These are phyloP conservation scores for Sycophila texana DNA, from an alignment of 2,888 invertebrate species.

Conservation along the genomic window DNA sequence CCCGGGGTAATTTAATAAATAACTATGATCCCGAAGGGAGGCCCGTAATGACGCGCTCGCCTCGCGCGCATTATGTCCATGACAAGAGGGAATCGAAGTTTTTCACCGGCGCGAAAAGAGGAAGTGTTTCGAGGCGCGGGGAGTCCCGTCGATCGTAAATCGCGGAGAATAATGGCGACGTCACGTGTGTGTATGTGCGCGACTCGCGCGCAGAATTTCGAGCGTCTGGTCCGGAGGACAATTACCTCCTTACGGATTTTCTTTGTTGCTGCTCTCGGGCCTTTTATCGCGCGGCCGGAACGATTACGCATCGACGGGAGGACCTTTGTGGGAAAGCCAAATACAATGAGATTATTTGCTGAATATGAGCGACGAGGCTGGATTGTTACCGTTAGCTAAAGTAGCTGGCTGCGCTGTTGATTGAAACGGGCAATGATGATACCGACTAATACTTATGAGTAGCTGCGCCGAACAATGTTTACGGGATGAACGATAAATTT, in stretches of 20 bases:
- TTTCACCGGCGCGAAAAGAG: constrained; percentile 38
- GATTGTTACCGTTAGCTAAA: constrained; percentile 11
- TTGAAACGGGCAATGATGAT: too few relatives aligned
- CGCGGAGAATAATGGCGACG: constrained; percentile 46
- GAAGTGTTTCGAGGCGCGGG: constrained; percentile 27
- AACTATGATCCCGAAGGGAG: constrained; percentile 45
- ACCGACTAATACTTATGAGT: too few relatives aligned
- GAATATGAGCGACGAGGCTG: not conserved
- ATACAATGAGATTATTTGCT: constrained; percentile 43
- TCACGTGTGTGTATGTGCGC: constrained; percentile 20
- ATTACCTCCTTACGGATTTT: constrained; percentile 44
- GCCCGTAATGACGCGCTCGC: constrained; percentile 35
- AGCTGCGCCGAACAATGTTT: too few relatives aligned
- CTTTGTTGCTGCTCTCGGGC: constrained; percentile 23
- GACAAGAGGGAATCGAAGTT: constrained; percentile 48
- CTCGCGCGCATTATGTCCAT: constrained; percentile 31
- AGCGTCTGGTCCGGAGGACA: constrained; percentile 24
- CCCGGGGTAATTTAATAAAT: constrained; percentile 52
- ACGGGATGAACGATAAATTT: too few relatives aligned
- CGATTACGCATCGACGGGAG: constrained; percentile 21
- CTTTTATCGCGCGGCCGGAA: constrained; percentile 15
- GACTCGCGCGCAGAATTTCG: constrained; percentile 26
- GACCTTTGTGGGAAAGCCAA: constrained; percentile 44
- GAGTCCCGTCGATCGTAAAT: constrained; percentile 47
- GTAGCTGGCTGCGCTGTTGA: too few relatives aligned